Evolutionary conservation across 2,797 vertebrate species (phyloP).

Genomic region (Botia kubotai): DNA sequence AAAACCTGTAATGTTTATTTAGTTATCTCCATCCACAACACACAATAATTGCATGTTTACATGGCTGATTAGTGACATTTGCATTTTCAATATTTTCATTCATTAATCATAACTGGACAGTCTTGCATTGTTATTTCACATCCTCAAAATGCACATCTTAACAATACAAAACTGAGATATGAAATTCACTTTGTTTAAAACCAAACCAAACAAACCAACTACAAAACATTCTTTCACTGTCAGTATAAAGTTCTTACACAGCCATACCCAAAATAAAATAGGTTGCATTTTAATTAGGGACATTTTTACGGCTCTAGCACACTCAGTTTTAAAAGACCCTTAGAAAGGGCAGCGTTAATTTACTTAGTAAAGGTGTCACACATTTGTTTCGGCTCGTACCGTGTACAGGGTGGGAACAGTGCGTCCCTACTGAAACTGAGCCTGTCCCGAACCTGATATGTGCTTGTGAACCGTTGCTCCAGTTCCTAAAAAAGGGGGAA

Average conservation of each 20-base stretch:
- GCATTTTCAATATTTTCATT: neutral
- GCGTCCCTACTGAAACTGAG: too few relatives aligned
- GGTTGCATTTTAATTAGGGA: slow-evolving; percentile 20
- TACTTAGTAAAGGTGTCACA: slow-evolving; percentile 38
- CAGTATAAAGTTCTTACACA: slow-evolving; percentile 1
- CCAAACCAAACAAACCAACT: neutral
- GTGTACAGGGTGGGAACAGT: neutral
- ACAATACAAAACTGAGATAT: neutral
- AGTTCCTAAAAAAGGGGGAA: neutral
- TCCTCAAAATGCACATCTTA: neutral
- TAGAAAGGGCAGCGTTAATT: slow-evolving; percentile 41
- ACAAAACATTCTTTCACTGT: neutral
- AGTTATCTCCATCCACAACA: neutral
- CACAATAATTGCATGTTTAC: neutral
- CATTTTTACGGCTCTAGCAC: neutral
- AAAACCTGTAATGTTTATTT: slow-evolving; percentile 12
- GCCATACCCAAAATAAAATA: slow-evolving; percentile 14
- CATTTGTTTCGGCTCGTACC: neutral
- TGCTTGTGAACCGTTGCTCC: slow-evolving; percentile 7
- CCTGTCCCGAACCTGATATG: neutral
- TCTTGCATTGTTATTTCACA: neutral
- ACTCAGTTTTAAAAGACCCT: slow-evolving; percentile 17
- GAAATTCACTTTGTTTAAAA: neutral
- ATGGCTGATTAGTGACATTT: slow-evolving; percentile 1
- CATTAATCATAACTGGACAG: neutral